Conservation (phyloP, 2,113 vertebrate genomes). For the Hemiprocne comata region DNA sequence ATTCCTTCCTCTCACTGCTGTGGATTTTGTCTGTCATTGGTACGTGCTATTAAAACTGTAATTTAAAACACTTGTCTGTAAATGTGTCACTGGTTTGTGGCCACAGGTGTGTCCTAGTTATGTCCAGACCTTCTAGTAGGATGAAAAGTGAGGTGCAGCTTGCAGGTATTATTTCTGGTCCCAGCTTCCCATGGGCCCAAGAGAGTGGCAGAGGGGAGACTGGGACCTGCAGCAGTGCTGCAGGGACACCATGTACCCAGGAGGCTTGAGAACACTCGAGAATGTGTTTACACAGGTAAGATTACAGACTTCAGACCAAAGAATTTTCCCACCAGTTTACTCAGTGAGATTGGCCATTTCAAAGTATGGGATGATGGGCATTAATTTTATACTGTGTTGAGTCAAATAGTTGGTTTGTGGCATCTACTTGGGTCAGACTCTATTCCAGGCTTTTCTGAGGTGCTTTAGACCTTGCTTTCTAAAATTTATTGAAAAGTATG, state of each 20-base stretch:
- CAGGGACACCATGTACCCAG: neutral
- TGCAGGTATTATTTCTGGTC: accelerated
- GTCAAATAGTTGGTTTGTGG: neutral
- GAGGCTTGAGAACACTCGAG: neutral
- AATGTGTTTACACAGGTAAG: neutral
- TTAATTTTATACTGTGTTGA: neutral
- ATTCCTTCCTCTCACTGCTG: neutral
- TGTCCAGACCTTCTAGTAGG: neutral
- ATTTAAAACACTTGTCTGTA: neutral
- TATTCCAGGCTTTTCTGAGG: neutral
- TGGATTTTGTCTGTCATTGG: neutral
- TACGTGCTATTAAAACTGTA: neutral
- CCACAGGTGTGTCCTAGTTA: neutral
- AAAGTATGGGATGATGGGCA: neutral
- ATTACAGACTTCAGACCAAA: neutral
- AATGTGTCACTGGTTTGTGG: neutral
- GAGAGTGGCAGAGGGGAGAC: accelerated
- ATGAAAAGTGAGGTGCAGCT: neutral
- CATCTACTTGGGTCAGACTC: neutral
- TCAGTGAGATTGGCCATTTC: neutral
- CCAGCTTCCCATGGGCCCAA: neutral
- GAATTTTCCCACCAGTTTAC: neutral
- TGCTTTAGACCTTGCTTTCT: neutral
- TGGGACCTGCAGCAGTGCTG: neutral
- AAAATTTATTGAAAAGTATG: neutral